Percentiles rank a stretch among this genome's conserved stretches.
phyloP scores from a whole-genome alignment of 2,113 vertebrate genomes.

The Lepisosteus osseus region DNA sequence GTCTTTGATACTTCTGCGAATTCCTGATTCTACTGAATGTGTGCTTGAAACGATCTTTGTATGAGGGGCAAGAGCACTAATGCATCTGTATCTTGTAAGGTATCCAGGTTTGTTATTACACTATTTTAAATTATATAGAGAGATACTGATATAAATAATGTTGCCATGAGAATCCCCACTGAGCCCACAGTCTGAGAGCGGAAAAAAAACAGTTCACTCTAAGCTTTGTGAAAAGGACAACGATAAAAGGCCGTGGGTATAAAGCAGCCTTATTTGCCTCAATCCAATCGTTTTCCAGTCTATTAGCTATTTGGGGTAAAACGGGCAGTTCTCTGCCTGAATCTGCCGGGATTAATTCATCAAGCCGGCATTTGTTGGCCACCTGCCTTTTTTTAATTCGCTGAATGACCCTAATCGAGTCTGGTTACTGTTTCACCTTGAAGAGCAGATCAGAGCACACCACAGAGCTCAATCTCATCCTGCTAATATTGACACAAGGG shows the following conservation, averaged over 20 bases:
- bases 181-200: neutral
- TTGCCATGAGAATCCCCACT: too few species aligned
- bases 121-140: too few species aligned
- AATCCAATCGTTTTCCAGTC: slow-evolving; percentile 11
- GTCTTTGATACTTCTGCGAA: too few species aligned
- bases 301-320: neutral
- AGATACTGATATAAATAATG: too few species aligned
- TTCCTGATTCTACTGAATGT: too few species aligned
- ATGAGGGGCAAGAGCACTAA: too few species aligned
- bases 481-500: slow-evolving; percentile 52
- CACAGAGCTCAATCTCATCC: slow-evolving; percentile 34
- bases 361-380: neutral
- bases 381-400: neutral
- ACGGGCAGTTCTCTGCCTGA: slow-evolving; percentile 8
- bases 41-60: too few species aligned
- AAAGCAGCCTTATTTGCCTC: neutral
- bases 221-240: neutral
- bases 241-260: too few species aligned
- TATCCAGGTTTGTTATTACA: too few species aligned
- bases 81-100: too few species aligned
- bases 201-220: neutral
- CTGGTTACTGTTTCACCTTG: slow-evolving; percentile 56
- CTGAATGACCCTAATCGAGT: slow-evolving; percentile 38
- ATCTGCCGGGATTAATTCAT: slow-evolving; percentile 3
- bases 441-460: slow-evolving; percentile 51